Base-by-base conservation (phyloP, 2,888 invertebrate species). In the Digitonthophagus gazella region DNA sequence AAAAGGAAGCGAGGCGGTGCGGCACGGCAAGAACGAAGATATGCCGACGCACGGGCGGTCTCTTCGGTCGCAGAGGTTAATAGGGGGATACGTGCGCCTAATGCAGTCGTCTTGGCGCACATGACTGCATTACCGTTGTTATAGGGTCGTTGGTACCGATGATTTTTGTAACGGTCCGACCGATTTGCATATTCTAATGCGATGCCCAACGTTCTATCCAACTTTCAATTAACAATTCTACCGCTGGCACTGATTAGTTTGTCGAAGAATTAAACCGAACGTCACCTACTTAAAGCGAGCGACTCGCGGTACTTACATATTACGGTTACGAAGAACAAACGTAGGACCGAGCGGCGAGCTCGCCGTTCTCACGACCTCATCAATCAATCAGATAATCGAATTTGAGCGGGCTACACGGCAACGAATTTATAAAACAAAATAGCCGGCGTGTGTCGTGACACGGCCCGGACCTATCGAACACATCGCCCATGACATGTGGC, bases 281-380 rank as follows among this genome's bases (percentile, higher is more conserved):
- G n/a, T n/a, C n/a, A n/a, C n/a, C n/a, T n/a, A n/a, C n/a, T n/a
- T n/a, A n/a, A n/a, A n/a, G n/a, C n/a, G n/a, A n/a, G n/a, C n/a
- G n/a, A n/a, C n/a, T n/a, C n/a, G n/a, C n/a, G 28, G 28, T 44
- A 44, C 8, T 8, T 44, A 44, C 28, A 61, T 61, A 20, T 18
- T 61, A 61, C 61, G 20, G 18, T 61, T 61, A 61, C 61, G n/a
- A 18, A n/a, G 61, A 61, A 61, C 61, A 61, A 61, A 61, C 20
- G 61, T n/a, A 61, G 57, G 19, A 61, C 61, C n/a, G 28, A 44
- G 11, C 28, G 28, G 28, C 28, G 28, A 68, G 68, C 72, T 73
- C 74, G 75, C 74, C 74, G 72, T 78, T 78, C 78, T 75, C 78
- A 77, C 75, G 78, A 78, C 78, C 78, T 75, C 76, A 72, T 77